Conservation (phyloP, 2,888 invertebrate species). For the Epistrophella euchroma region DNA sequence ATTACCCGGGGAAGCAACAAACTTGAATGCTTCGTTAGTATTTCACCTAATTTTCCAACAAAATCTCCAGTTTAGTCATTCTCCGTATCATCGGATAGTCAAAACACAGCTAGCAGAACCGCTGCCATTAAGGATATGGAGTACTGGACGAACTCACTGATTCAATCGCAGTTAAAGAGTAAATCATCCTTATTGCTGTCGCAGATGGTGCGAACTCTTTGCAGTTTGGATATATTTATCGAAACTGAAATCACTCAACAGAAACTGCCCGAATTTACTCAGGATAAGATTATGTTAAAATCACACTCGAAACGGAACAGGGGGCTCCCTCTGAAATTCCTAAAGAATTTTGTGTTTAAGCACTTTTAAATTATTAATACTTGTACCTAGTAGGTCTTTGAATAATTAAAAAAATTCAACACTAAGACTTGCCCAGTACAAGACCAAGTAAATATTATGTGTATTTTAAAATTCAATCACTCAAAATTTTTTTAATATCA, state of each 20-base stretch:
- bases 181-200: constrained; percentile 86
- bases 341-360: constrained; percentile 81
- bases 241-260: constrained; percentile 88
- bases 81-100: constrained; percentile 89
- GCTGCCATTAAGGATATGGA: constrained; percentile 89
- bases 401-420: neutral
- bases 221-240: constrained; percentile 93
- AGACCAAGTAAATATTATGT: no score
- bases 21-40: constrained; percentile 90
- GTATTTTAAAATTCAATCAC: no score
- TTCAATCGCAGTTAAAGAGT: constrained; percentile 78
- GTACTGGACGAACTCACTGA: constrained; percentile 83
- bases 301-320: constrained; percentile 91
- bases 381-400: neutral
- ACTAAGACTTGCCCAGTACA: no score
- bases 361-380: constrained; percentile 39
- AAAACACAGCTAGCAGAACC: constrained; percentile 87
- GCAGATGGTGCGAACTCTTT: constrained; percentile 92
- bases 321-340: constrained; percentile 92
- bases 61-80: constrained; percentile 91
- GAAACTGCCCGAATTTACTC: constrained; percentile 87
- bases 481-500: no score
- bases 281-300: constrained; percentile 92
- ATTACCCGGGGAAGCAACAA: constrained; percentile 92
- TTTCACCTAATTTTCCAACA: constrained; percentile 93